Conservation (phyloP, 30 jellyfish, hydroid and myxozoan genomes). For the Pelagia noctiluca region DNA sequence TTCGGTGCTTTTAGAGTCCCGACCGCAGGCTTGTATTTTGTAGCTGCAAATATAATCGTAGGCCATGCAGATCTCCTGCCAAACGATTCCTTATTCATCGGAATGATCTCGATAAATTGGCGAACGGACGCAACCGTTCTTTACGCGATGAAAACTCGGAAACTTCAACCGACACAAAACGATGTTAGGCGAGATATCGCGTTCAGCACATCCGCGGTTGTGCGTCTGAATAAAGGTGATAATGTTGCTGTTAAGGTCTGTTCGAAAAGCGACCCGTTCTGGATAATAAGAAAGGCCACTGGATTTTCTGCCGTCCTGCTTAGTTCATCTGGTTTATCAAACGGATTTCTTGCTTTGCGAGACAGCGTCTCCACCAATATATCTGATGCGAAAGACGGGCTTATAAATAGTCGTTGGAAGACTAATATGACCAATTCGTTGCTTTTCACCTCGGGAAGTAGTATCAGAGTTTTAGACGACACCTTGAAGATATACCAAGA, state of each 20-base stretch:
- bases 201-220: constrained; percentile 30
- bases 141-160: constrained; percentile 23
- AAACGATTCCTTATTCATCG: constrained; percentile 33
- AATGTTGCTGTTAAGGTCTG: constrained; percentile 57
- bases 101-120: constrained; percentile 46
- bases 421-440: neutral
- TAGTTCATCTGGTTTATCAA: neutral
- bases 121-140: constrained; percentile 38
- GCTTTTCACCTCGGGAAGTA: constrained; percentile 25
- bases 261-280: constrained; percentile 51
- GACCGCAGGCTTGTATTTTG: constrained; percentile 29
- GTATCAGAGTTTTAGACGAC: neutral
- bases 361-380: neutral
- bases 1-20: constrained; percentile 14
- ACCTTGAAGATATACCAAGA: neutral
- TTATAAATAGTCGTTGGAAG: constrained; percentile 22
- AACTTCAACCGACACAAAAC: constrained; percentile 2
- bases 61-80: constrained; percentile 43
- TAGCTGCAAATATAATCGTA: constrained; percentile 36
- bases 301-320: constrained; percentile 60
- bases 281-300: constrained; percentile 59
- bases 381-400: neutral
- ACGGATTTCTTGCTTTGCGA: constrained; percentile 40
- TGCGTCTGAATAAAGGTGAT: constrained; percentile 27
- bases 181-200: constrained; percentile 36